These are phyloP conservation scores for Dryadula phaetusa DNA, from an alignment of 2,888 invertebrate species.

Conservation along the genomic window DNA sequence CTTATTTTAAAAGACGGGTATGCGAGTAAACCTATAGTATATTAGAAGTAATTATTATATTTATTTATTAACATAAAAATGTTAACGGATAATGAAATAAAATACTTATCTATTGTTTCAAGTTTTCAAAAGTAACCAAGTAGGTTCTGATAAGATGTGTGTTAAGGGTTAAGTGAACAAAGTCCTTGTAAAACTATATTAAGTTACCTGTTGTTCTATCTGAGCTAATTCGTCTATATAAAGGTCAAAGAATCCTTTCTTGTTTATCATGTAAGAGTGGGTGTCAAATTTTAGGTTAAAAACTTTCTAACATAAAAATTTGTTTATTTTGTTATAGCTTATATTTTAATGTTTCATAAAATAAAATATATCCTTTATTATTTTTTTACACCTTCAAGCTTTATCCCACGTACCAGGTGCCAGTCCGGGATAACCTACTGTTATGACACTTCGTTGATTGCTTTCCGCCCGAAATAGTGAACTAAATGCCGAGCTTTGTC, in stretches of 20 bases:
- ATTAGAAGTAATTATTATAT: too few relatives aligned
- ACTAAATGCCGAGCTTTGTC: too few relatives aligned
- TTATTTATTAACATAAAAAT: too few relatives aligned
- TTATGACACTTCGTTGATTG: too few relatives aligned
- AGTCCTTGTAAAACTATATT: slow-evolving; percentile 34
- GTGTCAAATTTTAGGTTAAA: neutral
- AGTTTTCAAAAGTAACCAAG: slow-evolving; percentile 43
- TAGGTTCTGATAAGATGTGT: slow-evolving; percentile 36
- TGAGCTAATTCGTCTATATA: slow-evolving; percentile 6
- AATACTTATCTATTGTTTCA: neutral
- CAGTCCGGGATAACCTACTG: too few relatives aligned
- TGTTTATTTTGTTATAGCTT: neutral
- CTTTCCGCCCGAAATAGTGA: too few relatives aligned
- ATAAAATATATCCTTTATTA: neutral
- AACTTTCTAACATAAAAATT: neutral
- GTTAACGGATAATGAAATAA: too few relatives aligned
- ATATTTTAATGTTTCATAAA: neutral
- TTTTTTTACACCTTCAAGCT: too few relatives aligned
- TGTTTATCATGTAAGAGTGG: neutral
- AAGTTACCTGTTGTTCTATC: slow-evolving; percentile 27
- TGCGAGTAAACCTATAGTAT: too few relatives aligned
- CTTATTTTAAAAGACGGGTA: slow-evolving; percentile 45
- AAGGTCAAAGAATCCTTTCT: slow-evolving; percentile 18
- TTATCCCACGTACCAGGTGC: too few relatives aligned
- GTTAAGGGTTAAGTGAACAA: slow-evolving; percentile 46